Evolutionary conservation across 1,140 invertebrate species (phyloP).

Genomic region (Chrysomallon squamiferum): DNA sequence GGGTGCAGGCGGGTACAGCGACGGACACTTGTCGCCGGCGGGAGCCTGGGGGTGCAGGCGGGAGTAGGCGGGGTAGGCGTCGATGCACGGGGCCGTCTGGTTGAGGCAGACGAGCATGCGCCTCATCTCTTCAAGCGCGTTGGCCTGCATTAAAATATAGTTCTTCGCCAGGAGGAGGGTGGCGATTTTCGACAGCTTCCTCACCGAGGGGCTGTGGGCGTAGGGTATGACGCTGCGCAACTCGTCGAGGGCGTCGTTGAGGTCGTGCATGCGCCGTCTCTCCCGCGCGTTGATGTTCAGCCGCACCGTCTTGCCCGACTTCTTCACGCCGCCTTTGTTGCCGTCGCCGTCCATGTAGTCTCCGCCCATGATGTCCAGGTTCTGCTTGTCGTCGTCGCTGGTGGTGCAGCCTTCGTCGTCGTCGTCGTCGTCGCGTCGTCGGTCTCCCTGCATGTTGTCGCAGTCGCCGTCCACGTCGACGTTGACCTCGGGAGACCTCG

Average conservation of each 20-base stretch:
- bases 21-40: constrained; percentile 16
- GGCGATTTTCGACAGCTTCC: constrained; percentile 98
- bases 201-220: constrained; percentile 94
- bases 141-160: constrained; percentile 96
- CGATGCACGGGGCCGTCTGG: constrained; percentile 32
- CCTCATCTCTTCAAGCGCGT: constrained; percentile 62
- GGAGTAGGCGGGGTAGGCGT: constrained; percentile 34
- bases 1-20: constrained; percentile 15
- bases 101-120: constrained; percentile 53
- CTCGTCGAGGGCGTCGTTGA: constrained; percentile 63
- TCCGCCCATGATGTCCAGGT: background rate
- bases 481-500: background rate
- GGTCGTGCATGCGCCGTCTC: constrained; percentile 62
- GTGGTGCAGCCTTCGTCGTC: background rate
- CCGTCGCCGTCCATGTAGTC: constrained; percentile 7
- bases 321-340: background rate
- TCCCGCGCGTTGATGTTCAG: constrained; percentile 62
- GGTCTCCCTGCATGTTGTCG: background rate
- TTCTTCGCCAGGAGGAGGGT: constrained; percentile 97
- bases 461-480: constrained; percentile 1
- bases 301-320: constrained; percentile 25
- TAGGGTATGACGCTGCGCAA: constrained; percentile 63
- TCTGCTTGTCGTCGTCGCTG: constrained; percentile 6
- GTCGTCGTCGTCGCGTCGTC: background rate
- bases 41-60: constrained; percentile 18